phyloP scores from a whole-genome alignment of 2,888 invertebrate species.

The Epinotia nisella region DNA sequence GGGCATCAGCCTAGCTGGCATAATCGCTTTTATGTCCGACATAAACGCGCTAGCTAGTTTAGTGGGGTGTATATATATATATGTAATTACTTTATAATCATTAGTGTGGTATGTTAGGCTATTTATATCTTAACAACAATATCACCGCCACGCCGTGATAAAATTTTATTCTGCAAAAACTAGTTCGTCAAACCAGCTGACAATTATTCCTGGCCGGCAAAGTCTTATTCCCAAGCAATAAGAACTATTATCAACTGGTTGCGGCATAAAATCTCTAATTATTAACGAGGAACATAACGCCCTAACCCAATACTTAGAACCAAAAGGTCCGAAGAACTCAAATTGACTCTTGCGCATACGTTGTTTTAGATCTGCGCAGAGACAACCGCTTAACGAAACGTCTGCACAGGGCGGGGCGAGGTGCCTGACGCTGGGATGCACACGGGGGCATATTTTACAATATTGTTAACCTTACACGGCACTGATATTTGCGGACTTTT shows the following conservation, averaged over 20 bases:
- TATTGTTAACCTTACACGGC: neutral
- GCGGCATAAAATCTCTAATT: conserved; percentile 42
- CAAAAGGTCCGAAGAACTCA: neutral
- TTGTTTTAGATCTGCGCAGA: neutral
- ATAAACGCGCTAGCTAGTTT: no score
- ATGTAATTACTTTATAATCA: neutral
- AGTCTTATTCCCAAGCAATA: conserved; percentile 1
- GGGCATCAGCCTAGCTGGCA: no score
- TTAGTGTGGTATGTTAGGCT: neutral
- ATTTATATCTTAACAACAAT: neutral
- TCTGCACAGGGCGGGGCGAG: conserved; percentile 35
- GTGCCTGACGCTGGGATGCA: conserved; percentile 38
- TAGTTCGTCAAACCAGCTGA: conserved; percentile 9
- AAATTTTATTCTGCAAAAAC: neutral
- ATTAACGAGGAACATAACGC: conserved; percentile 43
- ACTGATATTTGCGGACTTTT: neutral
- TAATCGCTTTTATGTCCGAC: no score
- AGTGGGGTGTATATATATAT: neutral
- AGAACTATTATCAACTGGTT: conserved; percentile 6
- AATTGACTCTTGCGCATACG: neutral
- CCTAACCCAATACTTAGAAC: neutral
- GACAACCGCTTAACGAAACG: conserved; percentile 40
- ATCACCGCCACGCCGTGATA: neutral
- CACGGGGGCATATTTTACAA: conserved; percentile 33
- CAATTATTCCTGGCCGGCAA: conserved; percentile 1